Evolutionary conservation across 2,797 vertebrate species (phyloP).

Genomic region (Dicrostonyx torquatus): DNA sequence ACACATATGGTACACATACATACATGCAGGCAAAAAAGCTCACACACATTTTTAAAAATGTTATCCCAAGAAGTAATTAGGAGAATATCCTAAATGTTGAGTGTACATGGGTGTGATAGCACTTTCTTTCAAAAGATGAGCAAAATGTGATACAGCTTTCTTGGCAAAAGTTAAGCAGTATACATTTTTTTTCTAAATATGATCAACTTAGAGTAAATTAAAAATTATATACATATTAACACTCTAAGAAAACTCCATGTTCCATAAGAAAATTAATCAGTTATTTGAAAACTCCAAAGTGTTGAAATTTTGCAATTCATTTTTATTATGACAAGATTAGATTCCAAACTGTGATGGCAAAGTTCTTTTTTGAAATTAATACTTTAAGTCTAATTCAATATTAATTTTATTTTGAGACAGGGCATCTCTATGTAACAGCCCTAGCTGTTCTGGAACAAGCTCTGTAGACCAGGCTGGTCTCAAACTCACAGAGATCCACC

Average conservation of each 20-base stretch:
- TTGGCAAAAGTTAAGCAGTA: neutral
- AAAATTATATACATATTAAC: neutral
- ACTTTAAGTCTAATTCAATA: neutral
- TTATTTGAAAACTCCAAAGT: conserved; percentile 14
- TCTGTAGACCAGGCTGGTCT: neutral
- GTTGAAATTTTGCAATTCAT: conserved; percentile 40
- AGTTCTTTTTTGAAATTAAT: neutral
- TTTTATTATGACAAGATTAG: neutral
- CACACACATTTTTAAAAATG: neutral
- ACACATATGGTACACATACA: too few species aligned
- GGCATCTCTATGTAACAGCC: neutral
- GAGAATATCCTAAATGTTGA: neutral
- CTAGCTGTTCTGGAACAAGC: neutral
- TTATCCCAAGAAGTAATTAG: neutral
- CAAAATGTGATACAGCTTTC: conserved; percentile 4
- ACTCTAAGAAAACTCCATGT: conserved; percentile 33
- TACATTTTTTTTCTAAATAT: conserved; percentile 6
- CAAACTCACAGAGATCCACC: neutral
- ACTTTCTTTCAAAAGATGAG: neutral
- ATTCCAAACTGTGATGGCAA: neutral
- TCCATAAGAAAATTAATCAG: neutral
- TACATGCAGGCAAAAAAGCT: neutral
- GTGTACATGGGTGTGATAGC: neutral
- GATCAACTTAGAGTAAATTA: conserved; percentile 29
- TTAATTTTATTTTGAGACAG: neutral